These are phyloP conservation scores for Drosophila neonasuta DNA, from an alignment of 2,888 invertebrate genomes.

Conservation along the genomic window DNA sequence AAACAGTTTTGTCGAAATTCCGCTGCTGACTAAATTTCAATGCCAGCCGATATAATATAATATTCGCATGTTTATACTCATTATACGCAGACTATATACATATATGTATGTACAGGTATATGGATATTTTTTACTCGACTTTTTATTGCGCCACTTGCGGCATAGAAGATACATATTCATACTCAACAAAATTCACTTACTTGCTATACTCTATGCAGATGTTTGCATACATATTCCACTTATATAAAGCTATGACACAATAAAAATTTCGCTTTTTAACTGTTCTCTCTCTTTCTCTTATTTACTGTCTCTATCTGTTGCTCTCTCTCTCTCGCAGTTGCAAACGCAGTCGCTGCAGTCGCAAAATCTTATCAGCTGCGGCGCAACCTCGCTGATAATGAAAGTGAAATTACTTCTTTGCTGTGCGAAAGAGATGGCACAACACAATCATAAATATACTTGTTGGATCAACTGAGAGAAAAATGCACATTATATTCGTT, in stretches of 20 bases:
- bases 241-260: conserved; percentile 64
- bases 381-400: conserved; percentile 64
- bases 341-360: conserved; percentile 62
- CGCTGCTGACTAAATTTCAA: conserved; percentile 56
- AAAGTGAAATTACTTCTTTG: conserved; percentile 61
- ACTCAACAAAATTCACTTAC: conserved; percentile 1
- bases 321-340: conserved; percentile 25
- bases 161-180: conserved; percentile 21
- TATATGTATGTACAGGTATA: not conserved
- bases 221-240: conserved; percentile 3
- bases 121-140: conserved; percentile 14
- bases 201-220: conserved; percentile 1
- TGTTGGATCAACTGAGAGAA: conserved; percentile 10
- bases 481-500: conserved; percentile 28
- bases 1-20: conserved; percentile 42
- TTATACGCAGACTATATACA: conserved; percentile 9
- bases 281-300: conserved; percentile 1
- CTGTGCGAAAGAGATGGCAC: conserved; percentile 22
- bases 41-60: conserved; percentile 48
- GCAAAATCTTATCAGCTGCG: conserved; percentile 60
- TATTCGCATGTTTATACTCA: conserved; percentile 39
- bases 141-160: conserved; percentile 44
- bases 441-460: not conserved
- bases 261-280: conserved; percentile 55
- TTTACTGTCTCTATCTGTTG: not conserved